Conservation (phyloP, 2,797 vertebrate genomes). For the Chelonia mydas region DNA sequence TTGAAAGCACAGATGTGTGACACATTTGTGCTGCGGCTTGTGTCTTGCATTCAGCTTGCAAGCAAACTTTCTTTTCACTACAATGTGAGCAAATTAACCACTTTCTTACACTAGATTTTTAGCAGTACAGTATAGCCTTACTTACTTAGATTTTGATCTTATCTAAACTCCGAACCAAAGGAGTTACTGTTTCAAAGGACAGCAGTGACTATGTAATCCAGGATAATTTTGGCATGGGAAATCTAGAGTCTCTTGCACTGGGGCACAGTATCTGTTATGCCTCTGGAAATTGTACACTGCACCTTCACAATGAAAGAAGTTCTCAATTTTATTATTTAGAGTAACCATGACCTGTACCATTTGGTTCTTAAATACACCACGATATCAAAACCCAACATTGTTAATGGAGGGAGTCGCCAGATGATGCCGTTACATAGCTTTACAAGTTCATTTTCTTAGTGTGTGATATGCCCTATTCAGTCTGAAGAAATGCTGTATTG, state of each 20-base stretch:
- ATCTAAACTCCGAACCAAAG: background rate
- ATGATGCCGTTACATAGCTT: background rate
- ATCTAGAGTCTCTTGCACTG: background rate
- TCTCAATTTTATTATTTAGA: background rate
- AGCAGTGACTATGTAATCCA: background rate
- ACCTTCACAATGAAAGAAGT: background rate
- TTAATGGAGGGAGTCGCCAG: background rate
- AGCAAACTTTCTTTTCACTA: conserved; percentile 91
- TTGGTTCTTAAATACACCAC: background rate
- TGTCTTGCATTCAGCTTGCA: conserved; percentile 92
- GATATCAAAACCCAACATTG: background rate
- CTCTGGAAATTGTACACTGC: background rate
- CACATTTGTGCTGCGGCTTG: conserved; percentile 85
- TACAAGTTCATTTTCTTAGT: background rate
- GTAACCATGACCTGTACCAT: background rate
- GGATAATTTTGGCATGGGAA: background rate
- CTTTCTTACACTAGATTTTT: background rate
- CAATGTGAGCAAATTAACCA: conserved; percentile 80
- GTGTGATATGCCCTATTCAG: background rate
- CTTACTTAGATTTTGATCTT: background rate
- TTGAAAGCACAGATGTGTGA: conserved; percentile 79
- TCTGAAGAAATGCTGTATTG: background rate
- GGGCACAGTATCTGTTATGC: background rate
- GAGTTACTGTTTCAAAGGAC: background rate
- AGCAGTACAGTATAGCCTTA: background rate